These are phyloP conservation scores for Echinometra lucunter DNA, from an alignment of 53 echinoderm and acorn worm species.

Conservation along the genomic window DNA sequence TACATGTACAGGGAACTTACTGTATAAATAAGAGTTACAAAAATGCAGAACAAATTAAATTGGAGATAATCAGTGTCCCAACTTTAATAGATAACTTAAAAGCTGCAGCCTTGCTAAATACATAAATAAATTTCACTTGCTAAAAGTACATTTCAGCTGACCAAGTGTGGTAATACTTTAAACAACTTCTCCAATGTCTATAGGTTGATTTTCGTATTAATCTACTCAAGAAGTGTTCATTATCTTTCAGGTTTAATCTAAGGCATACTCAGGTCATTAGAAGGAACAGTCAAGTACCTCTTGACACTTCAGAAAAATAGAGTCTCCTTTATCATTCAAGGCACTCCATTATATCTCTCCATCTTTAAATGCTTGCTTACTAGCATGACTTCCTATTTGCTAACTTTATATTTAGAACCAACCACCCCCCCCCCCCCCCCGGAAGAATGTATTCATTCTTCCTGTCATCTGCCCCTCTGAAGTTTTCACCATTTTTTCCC, in stretches of 20 bases:
- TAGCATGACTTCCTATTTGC: neutral
- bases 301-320: constrained; percentile 34
- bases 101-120: too few species aligned
- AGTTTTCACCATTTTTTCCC: too few species aligned
- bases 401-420: neutral
- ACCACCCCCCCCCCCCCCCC: neutral
- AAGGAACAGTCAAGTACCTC: constrained; percentile 18
- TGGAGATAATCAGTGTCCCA: too few species aligned
- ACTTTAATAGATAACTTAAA: too few species aligned
- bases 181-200: neutral
- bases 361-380: constrained; percentile 6
- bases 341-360: neutral
- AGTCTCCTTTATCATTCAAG: neutral
- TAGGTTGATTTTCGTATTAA: neutral
- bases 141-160: too few species aligned
- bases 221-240: neutral
- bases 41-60: too few species aligned
- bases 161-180: too few species aligned
- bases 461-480: neutral
- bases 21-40: too few species aligned
- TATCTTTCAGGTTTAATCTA: neutral
- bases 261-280: neutral
- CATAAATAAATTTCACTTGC: too few species aligned
- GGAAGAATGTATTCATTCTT: neutral
- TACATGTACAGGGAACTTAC: too few species aligned